These are phyloP conservation scores for Chionodraco myersi DNA, from an alignment of 2,113 vertebrate species.

Conservation along the genomic window DNA sequence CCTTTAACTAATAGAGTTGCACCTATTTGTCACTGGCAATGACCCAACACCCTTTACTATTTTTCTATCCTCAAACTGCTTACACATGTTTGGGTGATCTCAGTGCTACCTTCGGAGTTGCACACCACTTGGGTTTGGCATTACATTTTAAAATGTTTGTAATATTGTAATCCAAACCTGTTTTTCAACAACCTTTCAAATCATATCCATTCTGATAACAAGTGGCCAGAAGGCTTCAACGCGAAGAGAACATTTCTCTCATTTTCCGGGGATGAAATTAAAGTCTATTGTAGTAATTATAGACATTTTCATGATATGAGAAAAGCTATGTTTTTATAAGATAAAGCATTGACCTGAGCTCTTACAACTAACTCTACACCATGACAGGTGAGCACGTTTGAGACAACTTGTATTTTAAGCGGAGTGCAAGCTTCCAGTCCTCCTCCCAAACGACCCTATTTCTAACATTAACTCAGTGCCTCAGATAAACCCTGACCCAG, in stretches of 20 bases:
- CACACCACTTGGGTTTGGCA: neutral
- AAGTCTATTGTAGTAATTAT: no score
- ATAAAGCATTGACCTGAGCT: neutral
- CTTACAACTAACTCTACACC: neutral
- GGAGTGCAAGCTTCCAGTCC: neutral
- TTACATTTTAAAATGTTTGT: neutral
- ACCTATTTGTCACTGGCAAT: neutral
- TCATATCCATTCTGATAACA: neutral
- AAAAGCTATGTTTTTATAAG: neutral
- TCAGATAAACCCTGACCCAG: conserved; percentile 21
- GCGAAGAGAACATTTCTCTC: neutral
- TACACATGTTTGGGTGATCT: neutral
- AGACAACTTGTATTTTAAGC: conserved; percentile 1
- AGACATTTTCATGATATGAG: no score
- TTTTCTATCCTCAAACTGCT: neutral
- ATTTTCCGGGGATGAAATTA: conserved; percentile 6
- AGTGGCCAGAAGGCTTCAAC: neutral
- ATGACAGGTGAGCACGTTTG: neutral
- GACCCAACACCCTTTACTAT: no score
- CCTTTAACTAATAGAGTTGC: no score
- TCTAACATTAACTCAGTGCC: neutral
- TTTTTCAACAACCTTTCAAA: conserved; percentile 12
- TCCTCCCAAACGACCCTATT: conserved; percentile 13
- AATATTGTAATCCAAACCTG: neutral
- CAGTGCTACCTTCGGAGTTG: neutral